Evolutionary conservation across 2,888 invertebrate species (phyloP), one percentile per base, ranked within the genome.

Genomic region (Endotricha flammealis): DNA sequence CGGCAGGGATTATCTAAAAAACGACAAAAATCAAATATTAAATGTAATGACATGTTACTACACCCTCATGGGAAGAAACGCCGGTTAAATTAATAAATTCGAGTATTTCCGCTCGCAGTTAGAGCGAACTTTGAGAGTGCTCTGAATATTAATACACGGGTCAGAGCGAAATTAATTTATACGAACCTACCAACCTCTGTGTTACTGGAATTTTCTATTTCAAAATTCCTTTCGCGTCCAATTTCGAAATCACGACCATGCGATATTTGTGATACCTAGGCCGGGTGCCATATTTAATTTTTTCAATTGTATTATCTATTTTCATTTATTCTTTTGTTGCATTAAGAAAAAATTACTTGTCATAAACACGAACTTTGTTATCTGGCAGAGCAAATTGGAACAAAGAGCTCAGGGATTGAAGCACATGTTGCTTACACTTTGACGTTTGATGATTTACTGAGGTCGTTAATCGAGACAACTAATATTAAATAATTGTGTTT

Each of bases 101-200:
- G 63, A 74, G 70, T 76, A 76, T 75, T 73, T 72, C 72, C 65
- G 64, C 65, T 68, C 66, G 64, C 78, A 73, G 75, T 79, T 76
- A 75, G 69, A 78, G 62, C 70, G 67, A 80, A 81, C 72, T 80
- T 79, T 67, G 76, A 59, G 75, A 81, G 79, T 76, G 83, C 72
- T 70, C 77, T 78, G 81, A 83, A 82, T 83, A 81, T 82, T 81
- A 83, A 83, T 78, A 78, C 69, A 64, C 72, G 71, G 75, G 77
- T 76, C 79, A 75, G 76, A 59, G 58, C 59, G 57, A 77, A 78
- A 82, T 81, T 81, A 82, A 82, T 81, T 82, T 81, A 78, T 78
- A 73, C 77, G 64, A 70, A 70, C 72, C 73, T 59, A 67, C 67
- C 67, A 69, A 70, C 64, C 69, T 70, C 70, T 72, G 73, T 73